Conservation (phyloP, 2,113 vertebrate genomes). For the Thinocorus orbignyianus region DNA sequence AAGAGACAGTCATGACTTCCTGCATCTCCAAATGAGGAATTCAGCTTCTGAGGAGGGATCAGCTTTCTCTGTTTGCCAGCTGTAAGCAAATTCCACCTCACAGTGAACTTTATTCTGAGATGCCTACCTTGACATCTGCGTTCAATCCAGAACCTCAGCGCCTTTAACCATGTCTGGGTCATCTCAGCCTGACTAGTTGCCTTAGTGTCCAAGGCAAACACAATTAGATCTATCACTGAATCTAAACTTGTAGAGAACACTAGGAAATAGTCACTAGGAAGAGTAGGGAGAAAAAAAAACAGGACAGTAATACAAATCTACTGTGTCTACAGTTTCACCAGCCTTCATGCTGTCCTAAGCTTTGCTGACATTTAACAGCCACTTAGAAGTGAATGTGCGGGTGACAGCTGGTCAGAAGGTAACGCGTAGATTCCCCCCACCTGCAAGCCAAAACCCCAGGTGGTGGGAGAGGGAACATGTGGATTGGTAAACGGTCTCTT, state of each 20-base stretch:
- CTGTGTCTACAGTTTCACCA: not conserved
- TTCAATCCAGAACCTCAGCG: not conserved
- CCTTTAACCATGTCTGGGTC: not conserved
- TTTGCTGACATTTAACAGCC: not conserved
- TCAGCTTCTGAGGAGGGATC: not conserved
- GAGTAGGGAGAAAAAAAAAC: not conserved
- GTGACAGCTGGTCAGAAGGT: not conserved
- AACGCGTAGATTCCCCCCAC: not conserved
- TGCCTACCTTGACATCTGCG: not conserved
- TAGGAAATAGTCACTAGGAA: not conserved
- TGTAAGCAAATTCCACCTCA: not conserved
- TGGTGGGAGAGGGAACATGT: not conserved
- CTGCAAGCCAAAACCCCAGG: not conserved
- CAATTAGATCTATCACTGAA: fast-evolving
- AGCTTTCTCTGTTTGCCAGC: not conserved
- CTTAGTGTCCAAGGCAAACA: not conserved
- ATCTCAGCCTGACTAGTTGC: not conserved
- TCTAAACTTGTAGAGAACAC: not conserved
- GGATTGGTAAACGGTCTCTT: not conserved
- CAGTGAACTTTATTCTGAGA: not conserved
- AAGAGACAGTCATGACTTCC: not conserved
- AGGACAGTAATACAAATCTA: not conserved
- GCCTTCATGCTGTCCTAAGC: not conserved
- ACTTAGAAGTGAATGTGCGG: not conserved
- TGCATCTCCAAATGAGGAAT: not conserved